phyloP scores from a whole-genome alignment of 1,140 invertebrate species.

The Drosophila pseudoobscura region DNA sequence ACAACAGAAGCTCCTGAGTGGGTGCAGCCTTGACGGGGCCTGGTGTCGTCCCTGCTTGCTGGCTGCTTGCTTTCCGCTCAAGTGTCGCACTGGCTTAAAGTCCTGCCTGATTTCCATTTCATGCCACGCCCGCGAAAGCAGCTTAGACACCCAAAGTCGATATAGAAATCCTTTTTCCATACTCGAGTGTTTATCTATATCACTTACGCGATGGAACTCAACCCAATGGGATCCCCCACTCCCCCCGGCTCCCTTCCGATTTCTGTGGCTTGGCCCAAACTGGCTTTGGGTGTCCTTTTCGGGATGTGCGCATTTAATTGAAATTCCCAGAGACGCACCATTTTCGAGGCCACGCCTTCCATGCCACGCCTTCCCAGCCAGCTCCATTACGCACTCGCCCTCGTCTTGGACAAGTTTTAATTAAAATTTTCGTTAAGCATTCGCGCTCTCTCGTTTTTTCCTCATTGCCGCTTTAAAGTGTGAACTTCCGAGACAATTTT shows the following conservation, averaged over 20 bases:
- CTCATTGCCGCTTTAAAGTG: constrained; percentile 61
- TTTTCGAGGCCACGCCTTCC: constrained; percentile 13
- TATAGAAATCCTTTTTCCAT: constrained; percentile 67
- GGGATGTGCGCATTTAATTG: constrained; percentile 81
- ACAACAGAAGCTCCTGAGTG: not conserved
- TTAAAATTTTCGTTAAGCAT: constrained; percentile 75
- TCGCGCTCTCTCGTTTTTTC: constrained; percentile 39
- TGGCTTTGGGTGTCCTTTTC: constrained; percentile 37
- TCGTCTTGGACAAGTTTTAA: constrained; percentile 70
- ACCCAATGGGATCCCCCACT: too few relatives aligned
- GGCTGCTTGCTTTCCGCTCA: not conserved
- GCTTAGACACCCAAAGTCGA: constrained; percentile 52
- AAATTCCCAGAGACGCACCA: constrained; percentile 71
- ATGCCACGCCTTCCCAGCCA: constrained; percentile 30
- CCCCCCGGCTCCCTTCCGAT: not conserved
- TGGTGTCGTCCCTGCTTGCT: not conserved
- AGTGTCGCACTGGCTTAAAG: constrained; percentile 47
- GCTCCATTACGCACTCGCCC: constrained; percentile 57
- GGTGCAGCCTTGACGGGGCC: constrained; percentile 23
- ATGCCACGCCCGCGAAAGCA: constrained; percentile 55
- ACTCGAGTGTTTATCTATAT: constrained; percentile 78
- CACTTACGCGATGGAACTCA: constrained; percentile 44
- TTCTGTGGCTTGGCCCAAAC: constrained; percentile 11
- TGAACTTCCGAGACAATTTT: constrained; percentile 71
- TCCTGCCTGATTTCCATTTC: constrained; percentile 65